A percentile compares a stretch with the other conserved stretches of the same genome.
phyloP scores from a whole-genome alignment of 2,113 vertebrate genomes.

The Rhea pennata region DNA sequence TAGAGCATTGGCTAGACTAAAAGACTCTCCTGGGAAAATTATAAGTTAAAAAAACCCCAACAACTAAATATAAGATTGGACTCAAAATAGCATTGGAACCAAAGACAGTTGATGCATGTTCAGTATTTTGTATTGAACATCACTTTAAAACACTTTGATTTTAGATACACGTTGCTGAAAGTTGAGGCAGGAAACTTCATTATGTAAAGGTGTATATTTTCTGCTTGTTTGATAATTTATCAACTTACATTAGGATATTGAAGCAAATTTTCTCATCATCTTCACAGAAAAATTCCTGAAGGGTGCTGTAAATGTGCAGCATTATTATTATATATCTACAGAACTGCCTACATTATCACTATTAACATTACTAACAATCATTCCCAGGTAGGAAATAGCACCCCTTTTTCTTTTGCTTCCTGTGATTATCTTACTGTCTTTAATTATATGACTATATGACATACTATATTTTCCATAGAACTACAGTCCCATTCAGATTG shows the following conservation, averaged over 20 bases:
- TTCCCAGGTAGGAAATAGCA: background rate
- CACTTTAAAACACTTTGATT: background rate
- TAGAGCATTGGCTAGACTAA: background rate
- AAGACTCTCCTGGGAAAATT: background rate
- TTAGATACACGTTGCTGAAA: background rate
- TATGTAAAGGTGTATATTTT: background rate
- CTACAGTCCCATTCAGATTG: background rate
- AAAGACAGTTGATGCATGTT: background rate
- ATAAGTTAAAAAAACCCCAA: background rate
- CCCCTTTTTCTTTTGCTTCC: background rate
- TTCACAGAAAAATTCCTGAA: background rate
- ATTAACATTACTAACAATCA: background rate
- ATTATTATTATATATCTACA: background rate
- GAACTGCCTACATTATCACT: background rate
- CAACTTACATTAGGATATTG: background rate
- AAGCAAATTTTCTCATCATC: background rate
- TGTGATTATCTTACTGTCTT: background rate
- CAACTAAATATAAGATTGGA: background rate
- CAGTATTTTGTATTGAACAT: background rate
- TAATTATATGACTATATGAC: background rate
- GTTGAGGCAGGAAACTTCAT: background rate
- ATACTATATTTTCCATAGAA: background rate
- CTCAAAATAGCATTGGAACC: background rate
- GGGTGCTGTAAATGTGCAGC: background rate
- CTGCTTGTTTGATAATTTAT: background rate